phyloP scores from a whole-genome alignment of 2,113 vertebrate species.

The Otocyon megalotis region DNA sequence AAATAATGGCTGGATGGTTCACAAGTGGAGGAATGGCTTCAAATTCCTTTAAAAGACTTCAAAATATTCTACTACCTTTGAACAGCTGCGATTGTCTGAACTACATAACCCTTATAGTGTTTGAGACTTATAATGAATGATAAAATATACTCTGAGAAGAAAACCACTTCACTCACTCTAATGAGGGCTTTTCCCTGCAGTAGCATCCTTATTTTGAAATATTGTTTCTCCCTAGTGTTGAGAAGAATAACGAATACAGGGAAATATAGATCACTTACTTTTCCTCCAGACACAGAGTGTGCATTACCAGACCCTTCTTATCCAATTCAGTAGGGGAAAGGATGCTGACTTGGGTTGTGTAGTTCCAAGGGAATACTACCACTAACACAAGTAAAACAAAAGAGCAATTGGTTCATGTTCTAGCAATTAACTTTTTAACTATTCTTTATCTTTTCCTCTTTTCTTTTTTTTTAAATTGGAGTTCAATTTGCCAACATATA shows the following conservation, averaged over 20 bases:
- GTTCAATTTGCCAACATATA: no score
- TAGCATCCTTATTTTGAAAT: background rate
- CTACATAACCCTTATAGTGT: background rate
- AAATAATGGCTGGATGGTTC: background rate
- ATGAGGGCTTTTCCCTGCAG: background rate
- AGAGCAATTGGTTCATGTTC: background rate
- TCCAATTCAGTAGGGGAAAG: background rate
- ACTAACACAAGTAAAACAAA: background rate
- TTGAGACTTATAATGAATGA: background rate
- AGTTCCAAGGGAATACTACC: background rate
- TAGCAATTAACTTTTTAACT: background rate
- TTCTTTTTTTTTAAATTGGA: no score
- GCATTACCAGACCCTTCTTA: background rate
- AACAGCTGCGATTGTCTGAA: background rate
- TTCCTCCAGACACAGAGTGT: background rate
- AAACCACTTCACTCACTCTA: background rate
- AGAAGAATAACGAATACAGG: background rate
- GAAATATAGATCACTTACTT: background rate
- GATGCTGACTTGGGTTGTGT: background rate
- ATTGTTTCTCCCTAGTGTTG: background rate
- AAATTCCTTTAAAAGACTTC: background rate
- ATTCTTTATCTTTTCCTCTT: no score
- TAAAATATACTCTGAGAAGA: background rate
- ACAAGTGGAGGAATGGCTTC: background rate
- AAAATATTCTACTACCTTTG: background rate